Evolutionary conservation across 2,113 vertebrate genomes (phyloP).

Genomic region (Ameiurus melas): DNA sequence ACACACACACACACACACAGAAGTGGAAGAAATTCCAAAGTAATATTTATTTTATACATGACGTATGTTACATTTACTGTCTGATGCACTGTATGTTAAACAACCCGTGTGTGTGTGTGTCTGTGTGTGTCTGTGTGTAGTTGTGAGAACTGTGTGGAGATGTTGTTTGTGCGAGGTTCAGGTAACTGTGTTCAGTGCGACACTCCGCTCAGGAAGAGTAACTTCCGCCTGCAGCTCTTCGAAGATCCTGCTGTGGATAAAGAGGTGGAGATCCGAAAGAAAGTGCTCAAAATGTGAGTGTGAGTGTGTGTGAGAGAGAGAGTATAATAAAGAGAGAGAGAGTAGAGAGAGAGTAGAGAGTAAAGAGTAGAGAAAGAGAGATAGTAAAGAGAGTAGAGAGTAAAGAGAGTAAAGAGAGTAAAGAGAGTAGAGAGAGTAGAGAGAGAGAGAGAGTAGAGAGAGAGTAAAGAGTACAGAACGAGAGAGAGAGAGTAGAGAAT

Average conservation of each 20-base stretch:
- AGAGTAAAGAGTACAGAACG: too few relatives aligned
- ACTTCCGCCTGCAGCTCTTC: constrained; percentile 96
- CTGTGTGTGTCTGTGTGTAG: constrained; percentile 63
- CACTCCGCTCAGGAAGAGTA: constrained; percentile 90
- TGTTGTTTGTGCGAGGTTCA: constrained; percentile 94
- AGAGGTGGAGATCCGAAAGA: constrained; percentile 98
- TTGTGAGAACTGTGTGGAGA: constrained; percentile 96
- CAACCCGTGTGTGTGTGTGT: constrained; percentile 6
- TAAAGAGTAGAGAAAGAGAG: too few relatives aligned
- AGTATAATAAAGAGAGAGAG: too few relatives aligned
- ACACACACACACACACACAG: constrained; percentile 62
- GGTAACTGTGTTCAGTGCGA: constrained; percentile 94
- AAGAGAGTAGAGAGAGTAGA: too few relatives aligned
- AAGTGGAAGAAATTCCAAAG: constrained; percentile 57
- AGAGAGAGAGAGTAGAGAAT: too few relatives aligned
- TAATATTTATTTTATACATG: background rate
- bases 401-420: too few relatives aligned
- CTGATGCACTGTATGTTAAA: background rate
- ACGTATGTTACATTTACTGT: background rate
- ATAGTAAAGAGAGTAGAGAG: too few relatives aligned
- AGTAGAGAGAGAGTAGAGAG: background rate
- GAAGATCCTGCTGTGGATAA: constrained; percentile 96
- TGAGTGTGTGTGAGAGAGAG: background rate
- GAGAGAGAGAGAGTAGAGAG: too few relatives aligned
- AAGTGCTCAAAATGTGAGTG: constrained; percentile 95